These are phyloP conservation scores for Lepidurus apus DNA, from an alignment of 1,140 invertebrate species.

Conservation along the genomic window DNA sequence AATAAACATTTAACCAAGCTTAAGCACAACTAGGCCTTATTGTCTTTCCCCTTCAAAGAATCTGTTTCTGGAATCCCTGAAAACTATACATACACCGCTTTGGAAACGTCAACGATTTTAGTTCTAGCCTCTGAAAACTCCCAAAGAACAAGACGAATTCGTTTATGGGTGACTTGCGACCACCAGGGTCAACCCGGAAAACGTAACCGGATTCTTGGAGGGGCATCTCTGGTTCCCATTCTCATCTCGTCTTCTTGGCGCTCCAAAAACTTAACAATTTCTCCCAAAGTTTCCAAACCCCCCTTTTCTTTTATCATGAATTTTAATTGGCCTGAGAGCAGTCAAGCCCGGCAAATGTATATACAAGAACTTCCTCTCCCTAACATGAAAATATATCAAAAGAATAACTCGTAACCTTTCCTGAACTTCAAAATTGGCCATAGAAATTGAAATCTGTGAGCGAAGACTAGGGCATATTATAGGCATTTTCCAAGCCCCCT, in stretches of 20 bases:
- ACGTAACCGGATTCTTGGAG: not conserved
- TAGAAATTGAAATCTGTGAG: not conserved
- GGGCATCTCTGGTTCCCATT: constrained; percentile 15
- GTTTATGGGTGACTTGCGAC: constrained; percentile 18
- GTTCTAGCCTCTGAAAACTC: not conserved
- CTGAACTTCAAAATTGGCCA: not conserved
- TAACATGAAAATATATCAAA: too few species aligned
- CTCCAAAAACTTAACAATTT: not conserved
- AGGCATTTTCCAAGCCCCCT: not conserved
- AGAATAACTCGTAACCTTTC: not conserved
- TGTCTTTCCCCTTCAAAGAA: not conserved
- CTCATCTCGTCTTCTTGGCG: not conserved
- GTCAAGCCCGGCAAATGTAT: not conserved
- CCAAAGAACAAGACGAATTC: constrained; percentile 1
- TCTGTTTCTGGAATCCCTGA: too few species aligned
- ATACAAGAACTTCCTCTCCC: not conserved
- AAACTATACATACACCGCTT: too few species aligned
- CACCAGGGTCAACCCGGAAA: constrained; percentile 8
- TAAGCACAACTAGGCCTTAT: not conserved
- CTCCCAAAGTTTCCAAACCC: not conserved
- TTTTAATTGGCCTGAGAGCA: constrained; percentile 16
- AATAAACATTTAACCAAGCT: not conserved
- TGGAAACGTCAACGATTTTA: not conserved
- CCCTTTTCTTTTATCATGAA: not conserved
- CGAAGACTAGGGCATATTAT: not conserved